Conservation (phyloP, 2,888 invertebrate species). For the Tetropium fuscum region DNA sequence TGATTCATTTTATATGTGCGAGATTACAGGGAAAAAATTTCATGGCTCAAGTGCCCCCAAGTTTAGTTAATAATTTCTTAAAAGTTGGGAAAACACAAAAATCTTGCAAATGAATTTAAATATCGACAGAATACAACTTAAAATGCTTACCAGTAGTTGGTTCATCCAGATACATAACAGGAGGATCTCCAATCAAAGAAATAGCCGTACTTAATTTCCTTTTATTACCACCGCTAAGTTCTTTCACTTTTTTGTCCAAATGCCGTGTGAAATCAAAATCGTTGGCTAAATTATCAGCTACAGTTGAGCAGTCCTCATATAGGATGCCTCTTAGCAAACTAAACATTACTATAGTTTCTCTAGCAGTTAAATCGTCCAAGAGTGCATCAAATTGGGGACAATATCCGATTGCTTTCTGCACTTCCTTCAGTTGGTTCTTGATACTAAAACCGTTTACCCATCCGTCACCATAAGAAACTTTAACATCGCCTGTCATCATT, state of each 20-base stretch:
- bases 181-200: slow-evolving; percentile 69
- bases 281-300: slow-evolving; percentile 61
- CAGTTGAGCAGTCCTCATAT: slow-evolving; percentile 50
- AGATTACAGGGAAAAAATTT: too few relatives aligned
- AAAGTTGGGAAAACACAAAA: neutral
- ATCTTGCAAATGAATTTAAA: neutral
- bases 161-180: slow-evolving; percentile 68
- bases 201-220: slow-evolving; percentile 70
- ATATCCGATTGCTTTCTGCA: slow-evolving; percentile 71
- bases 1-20: too few relatives aligned
- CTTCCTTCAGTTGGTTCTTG: slow-evolving; percentile 68
- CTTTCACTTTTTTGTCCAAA: slow-evolving; percentile 64
- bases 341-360: slow-evolving; percentile 69
- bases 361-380: slow-evolving; percentile 69
- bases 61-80: too few relatives aligned
- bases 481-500: slow-evolving; percentile 88
- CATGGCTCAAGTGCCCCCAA: too few relatives aligned
- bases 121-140: too few relatives aligned
- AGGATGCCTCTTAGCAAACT: slow-evolving; percentile 67
- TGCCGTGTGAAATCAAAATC: slow-evolving; percentile 65
- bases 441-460: slow-evolving; percentile 68
- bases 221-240: slow-evolving; percentile 70
- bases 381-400: slow-evolving; percentile 72
- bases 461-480: slow-evolving; percentile 77
- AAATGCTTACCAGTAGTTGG: slow-evolving; percentile 67